A percentile compares a stretch with the other conserved stretches of the same genome.
These are phyloP conservation scores for Muscicapa striata DNA, from an alignment of 2,797 vertebrate genomes.

Conservation along the genomic window DNA sequence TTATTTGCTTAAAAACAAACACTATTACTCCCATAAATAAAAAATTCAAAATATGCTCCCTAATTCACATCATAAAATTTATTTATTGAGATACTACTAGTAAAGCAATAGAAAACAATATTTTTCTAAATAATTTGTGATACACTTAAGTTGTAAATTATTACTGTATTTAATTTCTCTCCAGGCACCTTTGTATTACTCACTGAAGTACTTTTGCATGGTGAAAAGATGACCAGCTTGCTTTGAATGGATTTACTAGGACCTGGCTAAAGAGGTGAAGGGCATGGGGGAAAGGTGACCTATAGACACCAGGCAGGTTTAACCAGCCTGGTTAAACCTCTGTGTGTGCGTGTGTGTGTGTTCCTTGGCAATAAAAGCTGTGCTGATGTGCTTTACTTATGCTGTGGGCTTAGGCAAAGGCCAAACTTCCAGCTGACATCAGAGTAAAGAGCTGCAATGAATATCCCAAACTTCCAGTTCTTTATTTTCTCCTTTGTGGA, in stretches of 20 bases:
- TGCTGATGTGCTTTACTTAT: not conserved
- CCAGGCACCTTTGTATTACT: not conserved
- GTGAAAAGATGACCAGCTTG: not conserved
- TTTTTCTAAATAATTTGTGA: not conserved
- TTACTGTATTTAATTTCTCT: not conserved
- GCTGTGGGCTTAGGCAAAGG: not conserved
- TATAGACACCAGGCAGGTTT: not conserved
- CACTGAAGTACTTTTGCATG: not conserved
- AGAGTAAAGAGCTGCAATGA: not conserved
- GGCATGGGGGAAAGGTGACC: not conserved
- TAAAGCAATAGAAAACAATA: not conserved
- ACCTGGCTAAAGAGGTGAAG: not conserved
- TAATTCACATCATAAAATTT: not conserved
- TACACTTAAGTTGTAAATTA: not conserved
- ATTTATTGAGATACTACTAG: not conserved
- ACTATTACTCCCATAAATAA: not conserved
- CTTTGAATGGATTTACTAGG: not conserved
- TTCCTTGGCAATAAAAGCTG: not conserved
- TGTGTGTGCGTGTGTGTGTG: not conserved
- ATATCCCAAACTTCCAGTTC: not conserved
- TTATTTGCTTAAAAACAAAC: constrained; percentile 8
- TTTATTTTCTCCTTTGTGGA: not conserved
- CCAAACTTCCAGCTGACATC: not conserved
- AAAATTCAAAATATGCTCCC: not conserved
- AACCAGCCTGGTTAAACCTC: not conserved